Percentiles rank a stretch among this genome's conserved stretches.
These are phyloP conservation scores for Hypothenemus hampei DNA, from an alignment of 1,140 invertebrate species.

Conservation along the genomic window DNA sequence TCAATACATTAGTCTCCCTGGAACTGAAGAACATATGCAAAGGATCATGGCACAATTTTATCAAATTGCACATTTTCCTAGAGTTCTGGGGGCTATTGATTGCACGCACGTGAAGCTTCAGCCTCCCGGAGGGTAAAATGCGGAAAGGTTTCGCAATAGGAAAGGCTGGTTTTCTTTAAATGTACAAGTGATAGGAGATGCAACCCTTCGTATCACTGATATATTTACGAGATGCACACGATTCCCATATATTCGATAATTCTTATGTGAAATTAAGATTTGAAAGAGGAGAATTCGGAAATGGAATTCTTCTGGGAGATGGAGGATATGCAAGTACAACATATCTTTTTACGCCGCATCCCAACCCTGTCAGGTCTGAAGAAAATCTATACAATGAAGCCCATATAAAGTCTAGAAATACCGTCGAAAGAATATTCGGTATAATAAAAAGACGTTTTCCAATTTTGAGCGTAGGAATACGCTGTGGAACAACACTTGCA, in stretches of 20 bases:
- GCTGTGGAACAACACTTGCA: no score
- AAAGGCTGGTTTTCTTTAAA: not conserved
- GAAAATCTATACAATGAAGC: not conserved
- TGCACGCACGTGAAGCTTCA: not conserved
- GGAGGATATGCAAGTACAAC: not conserved
- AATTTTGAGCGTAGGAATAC: no score
- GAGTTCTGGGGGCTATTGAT: not conserved
- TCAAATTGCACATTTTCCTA: not conserved
- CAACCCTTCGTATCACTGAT: not conserved
- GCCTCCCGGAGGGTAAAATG: not conserved
- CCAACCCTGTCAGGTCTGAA: not conserved
- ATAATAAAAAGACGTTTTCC: no score
- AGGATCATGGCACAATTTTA: not conserved
- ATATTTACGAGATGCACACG: not conserved
- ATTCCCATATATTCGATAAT: not conserved
- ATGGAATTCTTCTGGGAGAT: not conserved
- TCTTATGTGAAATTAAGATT: not conserved
- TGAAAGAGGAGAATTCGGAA: not conserved
- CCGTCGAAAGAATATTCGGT: no score
- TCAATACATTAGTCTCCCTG: no score
- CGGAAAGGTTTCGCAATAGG: not conserved
- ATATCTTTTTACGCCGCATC: not conserved
- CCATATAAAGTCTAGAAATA: not conserved
- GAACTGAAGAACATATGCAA: no score
- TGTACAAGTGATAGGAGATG: not conserved